Percentiles rank a stretch among this genome's conserved stretches.
These are phyloP conservation scores for Turdus rufiventris DNA, from an alignment of 2,113 vertebrate genomes.

Conservation along the genomic window DNA sequence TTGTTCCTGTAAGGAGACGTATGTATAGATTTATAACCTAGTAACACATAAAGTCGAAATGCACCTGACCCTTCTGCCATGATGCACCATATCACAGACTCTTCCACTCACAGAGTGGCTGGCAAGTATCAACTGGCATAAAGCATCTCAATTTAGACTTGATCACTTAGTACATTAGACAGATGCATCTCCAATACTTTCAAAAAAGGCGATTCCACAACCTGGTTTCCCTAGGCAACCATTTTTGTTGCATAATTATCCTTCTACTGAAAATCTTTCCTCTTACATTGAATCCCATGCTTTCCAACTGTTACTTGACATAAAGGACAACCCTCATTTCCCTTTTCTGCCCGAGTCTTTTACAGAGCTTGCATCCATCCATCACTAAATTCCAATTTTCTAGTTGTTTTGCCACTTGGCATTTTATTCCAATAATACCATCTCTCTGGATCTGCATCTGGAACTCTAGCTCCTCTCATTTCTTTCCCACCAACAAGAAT, in stretches of 20 bases:
- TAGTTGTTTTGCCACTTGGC: not conserved
- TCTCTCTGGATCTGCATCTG: not conserved
- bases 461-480: not conserved
- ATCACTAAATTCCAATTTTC: not conserved
- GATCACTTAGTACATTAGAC: not conserved
- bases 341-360: not conserved
- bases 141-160: not conserved
- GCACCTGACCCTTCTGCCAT: not conserved
- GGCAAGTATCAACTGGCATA: not conserved
- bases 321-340: not conserved
- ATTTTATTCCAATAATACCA: not conserved
- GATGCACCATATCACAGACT: not conserved
- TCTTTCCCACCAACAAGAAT: not conserved
- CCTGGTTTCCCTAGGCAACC: not conserved
- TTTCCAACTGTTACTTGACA: not conserved
- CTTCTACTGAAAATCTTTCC: not conserved
- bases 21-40: not conserved
- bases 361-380: not conserved
- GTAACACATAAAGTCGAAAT: not conserved
- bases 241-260: not conserved
- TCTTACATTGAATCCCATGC: not conserved
- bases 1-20: not conserved
- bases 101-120: not conserved
- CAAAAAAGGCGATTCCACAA: not conserved
- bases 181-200: not conserved